Percentiles rank a stretch among this genome's conserved stretches.
These are phyloP conservation scores for Nephila pilipes DNA, from an alignment of 1,140 invertebrate species.

Conservation along the genomic window DNA sequence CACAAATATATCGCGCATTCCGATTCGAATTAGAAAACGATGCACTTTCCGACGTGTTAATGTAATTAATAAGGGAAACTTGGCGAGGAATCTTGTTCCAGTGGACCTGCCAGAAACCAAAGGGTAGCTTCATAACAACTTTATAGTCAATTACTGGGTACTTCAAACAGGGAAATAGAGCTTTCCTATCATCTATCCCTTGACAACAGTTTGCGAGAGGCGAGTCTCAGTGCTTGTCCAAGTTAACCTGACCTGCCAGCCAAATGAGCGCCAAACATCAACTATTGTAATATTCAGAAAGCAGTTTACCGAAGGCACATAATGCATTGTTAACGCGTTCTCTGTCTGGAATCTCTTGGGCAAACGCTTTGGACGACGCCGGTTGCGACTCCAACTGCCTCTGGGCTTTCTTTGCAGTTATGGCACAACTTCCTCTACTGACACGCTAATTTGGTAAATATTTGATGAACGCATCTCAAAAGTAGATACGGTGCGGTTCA, in stretches of 20 bases:
- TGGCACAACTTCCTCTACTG: slow-evolving; percentile 57
- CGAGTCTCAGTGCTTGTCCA: slow-evolving; percentile 57
- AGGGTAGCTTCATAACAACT: slow-evolving; percentile 73
- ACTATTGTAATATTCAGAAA: slow-evolving; percentile 74
- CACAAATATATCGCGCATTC: slow-evolving; percentile 61
- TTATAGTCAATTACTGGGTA: slow-evolving; percentile 73
- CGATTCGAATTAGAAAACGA: slow-evolving; percentile 65
- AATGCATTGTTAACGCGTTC: slow-evolving; percentile 75
- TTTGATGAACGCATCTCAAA: slow-evolving; percentile 42
- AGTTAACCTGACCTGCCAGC: slow-evolving; percentile 72
- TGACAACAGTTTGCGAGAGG: slow-evolving; percentile 67
- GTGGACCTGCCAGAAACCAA: background rate
- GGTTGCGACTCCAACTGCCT: slow-evolving; percentile 24
- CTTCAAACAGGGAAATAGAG: slow-evolving; percentile 65
- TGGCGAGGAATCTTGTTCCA: slow-evolving; percentile 2
- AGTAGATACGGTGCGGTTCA: slow-evolving; percentile 55
- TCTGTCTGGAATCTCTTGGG: slow-evolving; percentile 57
- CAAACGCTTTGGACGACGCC: slow-evolving; percentile 60
- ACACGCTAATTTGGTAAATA: slow-evolving; percentile 50
- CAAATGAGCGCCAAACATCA: slow-evolving; percentile 74
- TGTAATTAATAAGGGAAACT: slow-evolving; percentile 74
- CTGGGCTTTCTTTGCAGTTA: slow-evolving; percentile 70
- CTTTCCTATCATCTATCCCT: slow-evolving; percentile 53
- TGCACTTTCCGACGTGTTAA: slow-evolving; percentile 67
- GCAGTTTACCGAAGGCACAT: slow-evolving; percentile 76